These are phyloP conservation scores for Artemia franciscana DNA, from an alignment of 1,140 invertebrate species.

Conservation along the genomic window DNA sequence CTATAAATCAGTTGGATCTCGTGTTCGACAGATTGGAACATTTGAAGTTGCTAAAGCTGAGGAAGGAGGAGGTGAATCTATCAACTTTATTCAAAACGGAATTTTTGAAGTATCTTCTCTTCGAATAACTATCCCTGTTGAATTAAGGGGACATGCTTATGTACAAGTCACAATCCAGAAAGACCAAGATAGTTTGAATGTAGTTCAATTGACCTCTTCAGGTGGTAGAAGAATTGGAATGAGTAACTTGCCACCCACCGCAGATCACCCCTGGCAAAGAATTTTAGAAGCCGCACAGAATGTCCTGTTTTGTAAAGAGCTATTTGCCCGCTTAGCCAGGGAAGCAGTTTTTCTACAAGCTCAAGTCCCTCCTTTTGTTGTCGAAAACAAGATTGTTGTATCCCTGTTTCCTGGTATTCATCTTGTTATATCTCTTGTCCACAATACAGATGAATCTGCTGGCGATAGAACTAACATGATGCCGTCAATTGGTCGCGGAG, in stretches of 20 bases:
- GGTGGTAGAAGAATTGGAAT: conserved; percentile 19
- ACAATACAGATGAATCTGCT: conserved; percentile 23
- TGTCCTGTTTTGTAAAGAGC: conserved; percentile 87
- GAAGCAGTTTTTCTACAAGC: conserved; percentile 81
- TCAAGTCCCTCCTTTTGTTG: conserved; percentile 82
- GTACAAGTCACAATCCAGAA: conserved; percentile 85
- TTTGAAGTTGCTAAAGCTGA: conserved; percentile 92
- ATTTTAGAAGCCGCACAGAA: conserved; percentile 88
- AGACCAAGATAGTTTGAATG: conserved; percentile 25
- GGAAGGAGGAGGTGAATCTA: conserved; percentile 23
- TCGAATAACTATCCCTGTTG: conserved; percentile 69
- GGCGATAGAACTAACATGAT: conserved; percentile 12
- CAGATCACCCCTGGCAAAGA: conserved; percentile 75
- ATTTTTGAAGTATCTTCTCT: conserved; percentile 39
- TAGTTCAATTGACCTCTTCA: conserved; percentile 19
- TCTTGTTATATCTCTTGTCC: conserved; percentile 32
- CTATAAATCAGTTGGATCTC: conserved; percentile 70
- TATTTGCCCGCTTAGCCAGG: conserved; percentile 77
- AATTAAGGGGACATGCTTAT: conserved; percentile 81
- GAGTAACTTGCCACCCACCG: conserved; percentile 25
- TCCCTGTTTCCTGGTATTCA: conserved; percentile 83
- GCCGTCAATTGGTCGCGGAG: conserved; percentile 31
- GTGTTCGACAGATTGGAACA: conserved; percentile 73
- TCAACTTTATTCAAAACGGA: conserved; percentile 7
- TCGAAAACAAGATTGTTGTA: conserved; percentile 88